Evolutionary conservation across 2,888 invertebrate genomes (phyloP), one percentile per base, ranked within the genome.

Genomic region (Baccha elongata): DNA sequence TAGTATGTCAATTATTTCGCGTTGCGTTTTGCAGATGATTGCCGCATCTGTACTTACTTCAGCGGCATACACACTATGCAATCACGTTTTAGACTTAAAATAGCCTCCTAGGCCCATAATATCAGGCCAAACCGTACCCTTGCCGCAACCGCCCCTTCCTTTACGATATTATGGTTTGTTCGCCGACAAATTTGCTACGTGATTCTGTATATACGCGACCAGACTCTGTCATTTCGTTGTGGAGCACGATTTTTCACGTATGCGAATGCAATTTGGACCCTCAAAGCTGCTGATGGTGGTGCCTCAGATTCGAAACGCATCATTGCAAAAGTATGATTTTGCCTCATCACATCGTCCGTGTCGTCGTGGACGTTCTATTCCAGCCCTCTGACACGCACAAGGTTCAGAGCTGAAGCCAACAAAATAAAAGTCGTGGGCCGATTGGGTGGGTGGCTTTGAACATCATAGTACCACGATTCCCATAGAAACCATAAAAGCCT

Each of bases 1-100:
- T 74, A 42, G 48, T 53, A 67, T 67, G 40, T 67, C 76, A 60
- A 71, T 78, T 78, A 50, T 50, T 83, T 7, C 35, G 78, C 53
- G 48, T 73, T 83, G 78, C 83, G 83, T 76, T 78, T 78, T 78
- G 68, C 50, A 72, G 83, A 83, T 78, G 83, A 83, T 83, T 73
- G 78, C 83, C 62, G 83, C 72, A 83, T 72, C 67, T 83, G 68
- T 53, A 67, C 60, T 29, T 17, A 44, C 60, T 60, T 62, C 72
- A 55, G 62, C 67, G 67, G 72, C 48, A 67, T n/a, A n/a, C 67
- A 60, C 67, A 67, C 78, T 78, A 64, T 73, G 68, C 73, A 78
- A 83, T 83, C 78, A 81, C 76, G 83, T 83, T 83, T 78, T 32
- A 32, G 68, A 83, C 83, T 73, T 17, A 58, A 73, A 83, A 78